Evolutionary conservation across 1,140 invertebrate species (phyloP).

Genomic region (Anastatus disparis): DNA sequence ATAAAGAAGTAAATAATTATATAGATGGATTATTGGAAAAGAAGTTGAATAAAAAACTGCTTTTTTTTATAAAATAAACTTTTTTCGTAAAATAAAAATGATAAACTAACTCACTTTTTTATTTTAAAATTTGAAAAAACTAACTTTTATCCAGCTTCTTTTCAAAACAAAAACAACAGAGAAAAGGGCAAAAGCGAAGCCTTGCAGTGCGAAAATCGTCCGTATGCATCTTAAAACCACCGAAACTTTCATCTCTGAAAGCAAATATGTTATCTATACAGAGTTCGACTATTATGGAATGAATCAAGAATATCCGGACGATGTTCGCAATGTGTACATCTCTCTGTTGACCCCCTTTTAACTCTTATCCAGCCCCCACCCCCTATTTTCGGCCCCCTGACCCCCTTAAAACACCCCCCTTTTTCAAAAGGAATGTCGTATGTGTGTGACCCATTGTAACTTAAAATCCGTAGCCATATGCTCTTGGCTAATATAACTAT

Average conservation of each 20-base stretch:
- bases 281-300: no score
- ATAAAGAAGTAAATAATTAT: no score
- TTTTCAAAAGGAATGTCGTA: slow-evolving; percentile 13
- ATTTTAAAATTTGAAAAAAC: no score
- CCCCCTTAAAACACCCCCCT: no score
- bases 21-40: no score
- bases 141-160: background rate
- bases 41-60: no score
- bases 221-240: no score
- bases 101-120: no score
- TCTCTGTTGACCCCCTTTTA: background rate
- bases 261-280: no score
- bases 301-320: slow-evolving; percentile 3
- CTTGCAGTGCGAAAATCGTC: background rate
- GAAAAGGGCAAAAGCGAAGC: background rate
- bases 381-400: background rate
- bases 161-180: background rate
- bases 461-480: background rate
- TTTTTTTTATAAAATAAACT: no score
- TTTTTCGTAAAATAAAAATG: no score
- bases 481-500: background rate
- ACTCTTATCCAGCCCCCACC: background rate
- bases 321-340: background rate
- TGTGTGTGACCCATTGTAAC: slow-evolving; percentile 9
- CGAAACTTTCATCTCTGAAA: no score